Evolutionary conservation across 2,797 vertebrate species (phyloP).

Genomic region (Acanthiza pusilla): DNA sequence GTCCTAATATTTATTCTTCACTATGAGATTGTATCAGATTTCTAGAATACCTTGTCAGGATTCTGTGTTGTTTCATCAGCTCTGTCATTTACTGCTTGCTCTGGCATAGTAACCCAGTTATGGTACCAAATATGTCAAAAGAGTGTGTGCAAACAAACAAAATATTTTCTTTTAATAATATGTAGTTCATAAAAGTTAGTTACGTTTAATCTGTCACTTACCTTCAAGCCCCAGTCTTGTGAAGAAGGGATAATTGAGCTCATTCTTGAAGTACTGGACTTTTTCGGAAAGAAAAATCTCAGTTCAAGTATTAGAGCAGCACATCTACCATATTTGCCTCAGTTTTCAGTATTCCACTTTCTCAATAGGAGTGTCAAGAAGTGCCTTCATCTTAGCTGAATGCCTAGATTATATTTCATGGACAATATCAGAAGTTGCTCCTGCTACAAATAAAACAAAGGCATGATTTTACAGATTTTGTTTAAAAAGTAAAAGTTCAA

Average conservation of each 20-base stretch:
- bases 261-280: background rate
- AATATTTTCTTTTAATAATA: background rate
- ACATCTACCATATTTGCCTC: background rate
- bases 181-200: background rate
- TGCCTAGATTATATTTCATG: background rate
- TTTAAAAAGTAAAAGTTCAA: background rate
- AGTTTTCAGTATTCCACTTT: background rate
- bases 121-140: conserved; percentile 9
- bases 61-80: conserved; percentile 34
- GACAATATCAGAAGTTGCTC: conserved; percentile 1
- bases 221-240: background rate
- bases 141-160: conserved; percentile 9
- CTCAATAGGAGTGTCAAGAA: conserved; percentile 20
- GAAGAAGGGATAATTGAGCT: background rate
- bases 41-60: conserved; percentile 35
- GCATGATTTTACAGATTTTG: background rate
- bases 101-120: background rate
- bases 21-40: conserved; percentile 49
- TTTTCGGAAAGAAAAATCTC: background rate
- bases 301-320: background rate
- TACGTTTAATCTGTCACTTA: background rate
- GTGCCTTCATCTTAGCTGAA: conserved; percentile 46
- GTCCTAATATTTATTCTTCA: conserved; percentile 67
- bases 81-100: conserved; percentile 58
- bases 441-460: background rate